Evolutionary conservation across 2,888 invertebrate species (phyloP).

Genomic region (Sinelater perroti): DNA sequence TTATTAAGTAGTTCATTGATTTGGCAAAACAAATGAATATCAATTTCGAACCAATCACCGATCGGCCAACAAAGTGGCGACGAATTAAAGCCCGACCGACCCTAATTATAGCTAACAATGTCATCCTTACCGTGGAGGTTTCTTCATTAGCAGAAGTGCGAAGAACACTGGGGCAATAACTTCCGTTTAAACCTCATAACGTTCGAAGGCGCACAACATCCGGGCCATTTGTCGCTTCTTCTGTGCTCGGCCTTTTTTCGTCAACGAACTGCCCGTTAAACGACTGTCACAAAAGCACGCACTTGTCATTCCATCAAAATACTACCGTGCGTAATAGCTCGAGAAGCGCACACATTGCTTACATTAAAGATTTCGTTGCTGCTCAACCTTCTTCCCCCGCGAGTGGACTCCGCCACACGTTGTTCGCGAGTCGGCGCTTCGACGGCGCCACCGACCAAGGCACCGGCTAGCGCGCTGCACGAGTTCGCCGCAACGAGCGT

Average conservation of each 20-base stretch:
- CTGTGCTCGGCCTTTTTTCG: constrained; percentile 11
- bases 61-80: too few relatives aligned
- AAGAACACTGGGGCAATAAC: constrained; percentile 37
- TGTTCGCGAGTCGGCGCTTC: constrained; percentile 49
- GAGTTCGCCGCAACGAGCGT: constrained; percentile 21
- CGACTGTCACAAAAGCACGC: constrained; percentile 43
- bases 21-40: too few relatives aligned
- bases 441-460: constrained; percentile 58
- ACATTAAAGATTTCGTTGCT: constrained; percentile 59
- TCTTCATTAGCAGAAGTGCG: constrained; percentile 45
- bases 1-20: too few relatives aligned
- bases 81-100: too few relatives aligned
- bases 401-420: constrained; percentile 56
- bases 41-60: too few relatives aligned
- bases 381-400: constrained; percentile 59
- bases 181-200: constrained; percentile 38
- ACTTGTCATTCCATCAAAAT: constrained; percentile 51
- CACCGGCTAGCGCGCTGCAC: constrained; percentile 46
- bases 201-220: constrained; percentile 28
- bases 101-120: constrained; percentile 40
- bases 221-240: constrained; percentile 15
- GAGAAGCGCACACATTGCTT: constrained; percentile 53
- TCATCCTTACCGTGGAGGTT: constrained; percentile 49
- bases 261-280: constrained; percentile 28
- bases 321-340: constrained; percentile 42